Evolutionary conservation across 2,888 invertebrate genomes (phyloP), one percentile per base, ranked within the genome.

Genomic region (Drosophila quinaria): DNA sequence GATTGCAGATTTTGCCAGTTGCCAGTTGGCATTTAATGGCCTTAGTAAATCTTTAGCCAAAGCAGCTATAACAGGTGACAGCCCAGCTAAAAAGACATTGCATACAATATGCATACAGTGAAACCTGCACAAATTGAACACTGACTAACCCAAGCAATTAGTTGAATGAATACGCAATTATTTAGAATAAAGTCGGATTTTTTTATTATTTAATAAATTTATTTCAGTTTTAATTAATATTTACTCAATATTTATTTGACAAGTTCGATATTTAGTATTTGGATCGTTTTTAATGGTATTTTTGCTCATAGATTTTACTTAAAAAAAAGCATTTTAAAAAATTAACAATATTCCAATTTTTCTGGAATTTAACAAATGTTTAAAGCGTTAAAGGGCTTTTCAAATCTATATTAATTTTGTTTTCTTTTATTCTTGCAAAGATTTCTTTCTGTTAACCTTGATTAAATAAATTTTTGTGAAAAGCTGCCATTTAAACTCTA

Each of bases 21-120:
- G 70, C 67, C 71, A 70, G 65, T 64, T 70, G 81, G 78, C 60
- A 77, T 80, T 83, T 81, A 86, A 88, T 75, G 69, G 77, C 61
- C 59, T 64, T 55, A 76, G 68, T 81, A 74, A 71, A 83, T 86
- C 76, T 78, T 62, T 31, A 37, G 50, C 33, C 50, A 61, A 59
- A 33, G 56, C 75, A 56, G 15, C 61, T 59, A 54, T 59, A 66
- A 58, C 60, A 55, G 78, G 67, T 55, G 84, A 83, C 69, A 62
- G 70, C 31, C 15, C 5, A 25, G 54, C 33, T 31, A 19, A 41
- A 47, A 29, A 41, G 39, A 44, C 47, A 63, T 41, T 22, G 35
- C 54, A 47, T 19, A 15, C 19, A 31, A 33, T 17, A 15, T 19
- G 11, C 25, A 50, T 74, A 74, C 75, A 44, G 74, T 58, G 56